These are phyloP conservation scores for Xestia xanthographa DNA, from an alignment of 2,888 invertebrate species.

Conservation along the genomic window DNA sequence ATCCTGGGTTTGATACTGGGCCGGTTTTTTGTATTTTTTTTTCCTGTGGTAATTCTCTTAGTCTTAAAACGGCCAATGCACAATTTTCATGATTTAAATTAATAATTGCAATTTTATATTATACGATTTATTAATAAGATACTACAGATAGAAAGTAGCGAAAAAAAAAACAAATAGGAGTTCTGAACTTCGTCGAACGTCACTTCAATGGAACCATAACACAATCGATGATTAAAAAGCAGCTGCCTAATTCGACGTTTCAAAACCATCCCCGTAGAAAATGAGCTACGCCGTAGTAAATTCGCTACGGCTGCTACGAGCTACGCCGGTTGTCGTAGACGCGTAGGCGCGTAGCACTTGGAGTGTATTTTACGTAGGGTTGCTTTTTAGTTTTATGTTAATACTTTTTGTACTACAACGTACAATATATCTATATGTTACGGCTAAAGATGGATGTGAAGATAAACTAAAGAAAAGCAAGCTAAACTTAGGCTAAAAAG, in stretches of 20 bases:
- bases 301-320: slow-evolving; percentile 36
- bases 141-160: background rate
- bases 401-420: background rate
- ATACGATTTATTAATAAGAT: background rate
- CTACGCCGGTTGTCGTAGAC: slow-evolving; percentile 8
- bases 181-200: background rate
- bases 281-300: slow-evolving; percentile 43
- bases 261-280: background rate
- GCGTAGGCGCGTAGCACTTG: slow-evolving; percentile 14
- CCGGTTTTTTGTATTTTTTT: background rate
- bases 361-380: background rate
- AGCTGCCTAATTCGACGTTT: background rate
- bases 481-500: background rate
- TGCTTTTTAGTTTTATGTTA: background rate
- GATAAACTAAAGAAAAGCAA: background rate
- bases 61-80: background rate
- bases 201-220: background rate
- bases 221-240: background rate
- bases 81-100: background rate
- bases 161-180: background rate
- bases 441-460: background rate
- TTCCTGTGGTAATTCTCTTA: background rate
- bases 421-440: background rate
- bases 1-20: background rate
- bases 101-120: background rate